Conservation (phyloP, 2,797 vertebrate genomes). For the Melanotaenia parkinsoni region DNA sequence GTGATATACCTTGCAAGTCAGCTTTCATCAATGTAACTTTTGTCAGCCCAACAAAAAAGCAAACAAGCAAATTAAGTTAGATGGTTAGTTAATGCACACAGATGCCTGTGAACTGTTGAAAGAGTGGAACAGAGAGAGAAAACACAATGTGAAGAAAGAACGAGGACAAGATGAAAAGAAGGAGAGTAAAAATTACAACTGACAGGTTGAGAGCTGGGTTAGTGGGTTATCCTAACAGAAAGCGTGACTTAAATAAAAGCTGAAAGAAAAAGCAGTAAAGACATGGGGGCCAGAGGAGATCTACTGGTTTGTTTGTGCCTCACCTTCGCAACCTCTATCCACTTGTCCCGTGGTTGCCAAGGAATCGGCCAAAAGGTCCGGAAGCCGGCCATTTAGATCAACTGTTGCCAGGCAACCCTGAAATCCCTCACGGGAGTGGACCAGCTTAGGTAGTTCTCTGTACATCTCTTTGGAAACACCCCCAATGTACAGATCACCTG, state of each 20-base stretch:
- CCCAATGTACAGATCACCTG: constrained; percentile 96
- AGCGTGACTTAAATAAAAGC: constrained; percentile 56
- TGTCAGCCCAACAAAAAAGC: constrained; percentile 94
- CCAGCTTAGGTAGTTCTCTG: constrained; percentile 94
- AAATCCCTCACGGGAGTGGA: constrained; percentile 96
- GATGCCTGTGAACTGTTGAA: constrained; percentile 86
- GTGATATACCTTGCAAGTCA: constrained; percentile 99
- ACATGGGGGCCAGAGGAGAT: constrained; percentile 13
- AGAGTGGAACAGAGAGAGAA: constrained; percentile 60
- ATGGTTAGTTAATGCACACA: constrained; percentile 95
- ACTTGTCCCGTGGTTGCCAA: constrained; percentile 1
- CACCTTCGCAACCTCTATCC: constrained; percentile 98
- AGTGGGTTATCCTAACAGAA: constrained; percentile 68
- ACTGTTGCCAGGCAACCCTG: constrained; percentile 97
- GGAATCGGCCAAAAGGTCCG: constrained; percentile 78
- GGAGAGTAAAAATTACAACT: constrained; percentile 48
- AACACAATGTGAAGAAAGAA: constrained; percentile 54
- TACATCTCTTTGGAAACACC: constrained; percentile 98
- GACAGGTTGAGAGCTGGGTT: constrained; percentile 59
- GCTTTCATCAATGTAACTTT: constrained; percentile 99
- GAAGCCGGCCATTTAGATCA: constrained; percentile 95
- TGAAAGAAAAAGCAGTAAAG: constrained; percentile 45
- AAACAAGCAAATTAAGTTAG: constrained; percentile 94
- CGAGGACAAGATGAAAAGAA: constrained; percentile 55
- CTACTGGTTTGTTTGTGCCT: constrained; percentile 35